Base-by-base conservation (phyloP, 2,113 vertebrate species). In the Xenotilapia flavipinnis region DNA sequence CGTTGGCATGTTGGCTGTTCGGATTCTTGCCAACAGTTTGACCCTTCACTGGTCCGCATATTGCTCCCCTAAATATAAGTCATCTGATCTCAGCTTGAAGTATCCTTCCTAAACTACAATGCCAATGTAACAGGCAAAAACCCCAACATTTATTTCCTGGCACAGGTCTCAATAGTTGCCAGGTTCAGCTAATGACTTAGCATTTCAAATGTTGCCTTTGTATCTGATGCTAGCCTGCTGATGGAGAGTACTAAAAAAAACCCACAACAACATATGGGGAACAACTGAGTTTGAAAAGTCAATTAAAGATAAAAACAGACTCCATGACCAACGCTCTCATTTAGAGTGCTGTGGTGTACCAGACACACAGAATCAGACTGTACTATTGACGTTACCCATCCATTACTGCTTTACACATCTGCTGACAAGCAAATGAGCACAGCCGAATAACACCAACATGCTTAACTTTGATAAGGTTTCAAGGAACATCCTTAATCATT, bases 381-480 rank as follows among this genome's bases (percentile, higher is more conserved):
- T 26, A 31, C 15, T n/a, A 14, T 3, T 42, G 42, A 60, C n/a
- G 60, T 56, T 79, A 54, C 15, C 26, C 10, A 19, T 47, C 7
- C 7, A 42, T 19, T 6, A 26, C 19, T 0, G 36, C 70, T 85
- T 15, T 13, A 80, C 73, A 77, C 15, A 56, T 47, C 17, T 15
- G 23, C 54, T 53, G 53, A 88, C 36, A 70, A 49, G 31, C 21
- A 80, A 23, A n/a, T 83, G n/a, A 53, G 65, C 10, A 5, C 60
- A 68, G 23, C 40, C 31, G 51, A 10, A 51, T 17, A 60, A 79
- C 65, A 82, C 8, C 28, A 40, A 36, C 40, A 17, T 8, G 10
- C 58, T 49, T 51, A 68, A 70, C 79, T 83, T 89, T 87, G 49
- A 87, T 88, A 49, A 28, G 23, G 12, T 53, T 56, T 82, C 12